Evolutionary conservation across 2,888 invertebrate species (phyloP).

Genomic region (Cistogaster globosa): DNA sequence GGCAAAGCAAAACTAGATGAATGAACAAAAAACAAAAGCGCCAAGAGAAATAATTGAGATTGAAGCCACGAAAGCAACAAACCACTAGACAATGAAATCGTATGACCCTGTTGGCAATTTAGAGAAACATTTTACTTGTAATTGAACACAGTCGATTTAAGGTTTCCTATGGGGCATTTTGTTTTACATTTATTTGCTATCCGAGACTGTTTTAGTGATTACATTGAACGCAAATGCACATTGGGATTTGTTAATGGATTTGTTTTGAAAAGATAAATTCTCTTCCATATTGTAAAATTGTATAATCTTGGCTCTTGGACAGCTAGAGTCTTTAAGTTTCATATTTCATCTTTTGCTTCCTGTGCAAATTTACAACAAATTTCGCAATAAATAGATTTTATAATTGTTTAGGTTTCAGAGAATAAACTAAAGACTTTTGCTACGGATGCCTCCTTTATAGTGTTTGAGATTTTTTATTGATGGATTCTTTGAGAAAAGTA

Average conservation of each 20-base stretch:
- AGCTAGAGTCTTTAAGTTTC: no score
- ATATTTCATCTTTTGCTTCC: no score
- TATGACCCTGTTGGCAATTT: constrained; percentile 46
- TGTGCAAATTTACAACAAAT: no score
- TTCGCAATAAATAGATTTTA: no score
- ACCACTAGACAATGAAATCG: constrained; percentile 36
- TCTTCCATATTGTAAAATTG: no score
- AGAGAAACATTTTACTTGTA: constrained; percentile 6
- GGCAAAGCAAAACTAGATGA: constrained; percentile 58
- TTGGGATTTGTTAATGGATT: constrained; percentile 4
- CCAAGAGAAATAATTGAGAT: constrained; percentile 59
- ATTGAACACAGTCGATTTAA: neutral
- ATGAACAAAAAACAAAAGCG: constrained; percentile 41
- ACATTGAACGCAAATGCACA: constrained; percentile 28
- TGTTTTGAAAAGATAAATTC: no score
- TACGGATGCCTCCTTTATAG: no score
- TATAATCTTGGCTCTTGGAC: no score
- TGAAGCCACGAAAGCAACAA: constrained; percentile 57
- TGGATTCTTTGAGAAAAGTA: no score
- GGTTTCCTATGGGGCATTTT: constrained; percentile 52
- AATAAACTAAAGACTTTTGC: no score
- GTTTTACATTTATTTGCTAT: neutral
- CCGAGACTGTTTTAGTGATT: neutral
- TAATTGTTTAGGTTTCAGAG: no score
- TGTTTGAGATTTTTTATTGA: no score